Conservation (phyloP, 2,797 vertebrate species). For the Thaleichthys pacificus region DNA sequence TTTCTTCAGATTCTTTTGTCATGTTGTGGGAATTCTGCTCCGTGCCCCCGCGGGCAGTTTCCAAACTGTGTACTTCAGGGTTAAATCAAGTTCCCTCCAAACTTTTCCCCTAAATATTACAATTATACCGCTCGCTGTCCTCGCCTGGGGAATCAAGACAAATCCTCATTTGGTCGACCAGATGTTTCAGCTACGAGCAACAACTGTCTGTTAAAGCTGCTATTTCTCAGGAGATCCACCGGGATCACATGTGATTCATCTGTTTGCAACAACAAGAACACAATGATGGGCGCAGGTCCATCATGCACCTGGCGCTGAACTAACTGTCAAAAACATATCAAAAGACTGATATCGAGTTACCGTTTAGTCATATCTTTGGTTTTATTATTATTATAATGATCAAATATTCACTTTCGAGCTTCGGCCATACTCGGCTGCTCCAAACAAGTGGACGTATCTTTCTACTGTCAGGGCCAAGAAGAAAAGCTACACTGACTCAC, state of each 20-base stretch:
- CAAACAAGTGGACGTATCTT: not conserved
- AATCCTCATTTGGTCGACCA: constrained; percentile 62
- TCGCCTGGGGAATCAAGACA: constrained; percentile 41
- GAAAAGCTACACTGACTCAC: not conserved
- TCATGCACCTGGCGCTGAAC: too few species aligned
- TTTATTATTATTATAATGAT: not conserved
- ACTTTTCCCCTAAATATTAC: constrained; percentile 65
- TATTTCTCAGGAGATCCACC: constrained; percentile 47
- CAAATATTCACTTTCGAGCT: not conserved
- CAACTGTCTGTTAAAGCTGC: constrained; percentile 67
- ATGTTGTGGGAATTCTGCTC: constrained; percentile 36
- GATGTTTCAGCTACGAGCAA: constrained; percentile 70
- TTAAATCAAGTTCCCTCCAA: constrained; percentile 67
- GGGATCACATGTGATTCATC: constrained; percentile 54
- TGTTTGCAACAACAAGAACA: constrained; percentile 51
- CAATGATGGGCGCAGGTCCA: constrained; percentile 16
- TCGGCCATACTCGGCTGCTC: not conserved
- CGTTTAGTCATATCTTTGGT: too few species aligned
- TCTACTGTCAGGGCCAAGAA: not conserved
- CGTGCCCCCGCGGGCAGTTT: constrained; percentile 53
- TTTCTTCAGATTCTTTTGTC: constrained; percentile 28
- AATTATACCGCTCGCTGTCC: constrained; percentile 34
- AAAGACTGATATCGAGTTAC: not conserved
- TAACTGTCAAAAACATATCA: too few species aligned
- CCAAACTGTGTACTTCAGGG: constrained; percentile 53